Evolutionary conservation across 64 coral and sea anemone species (phyloP), one percentile per base, ranked within the genome.

Genomic region (Platygyra sinensis): DNA sequence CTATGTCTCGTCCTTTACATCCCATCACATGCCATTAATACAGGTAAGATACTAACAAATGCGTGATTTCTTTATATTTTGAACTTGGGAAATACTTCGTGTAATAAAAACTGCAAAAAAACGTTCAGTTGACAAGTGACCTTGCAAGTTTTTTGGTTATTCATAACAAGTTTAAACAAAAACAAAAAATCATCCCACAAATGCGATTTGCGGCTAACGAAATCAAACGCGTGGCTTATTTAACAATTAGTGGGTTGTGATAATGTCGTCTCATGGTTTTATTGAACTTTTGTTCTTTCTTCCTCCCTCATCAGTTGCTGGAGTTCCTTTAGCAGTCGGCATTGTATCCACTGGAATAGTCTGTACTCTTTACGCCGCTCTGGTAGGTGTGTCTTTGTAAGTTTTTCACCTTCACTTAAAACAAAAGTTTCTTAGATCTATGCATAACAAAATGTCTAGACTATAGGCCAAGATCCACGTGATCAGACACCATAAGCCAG

Each of bases 1-100:
- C 54, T 93, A 4, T 86, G 91, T 12, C 29, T 93, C 27, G 95
- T 96, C 28, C 82, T 96, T 22, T 96, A 96, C 82, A 69, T 88
- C 6, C 94, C 94, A 22, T 69, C 94, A 36, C 82, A 90, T 39
- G 94, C 91, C 61, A 83, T 96, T 29, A 87, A 93, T 75, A 74
- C 87, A 3, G 94, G 94, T 96, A 80, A 84, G 76, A 52, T 80
- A 38, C 18, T 4, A 90, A 64, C 42, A 46, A 46, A 46, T 4
- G 4, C 7, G 42, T 46, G 42, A 46, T 4, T 46, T 46, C 42
- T 46, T 46, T 46, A 6, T 46, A 46, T 5, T 46, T 46, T 46
- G 7, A 8, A 46, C 3, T 46, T 46, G n/a, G n/a, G n/a, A n/a
- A n/a, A n/a, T n/a, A n/a, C n/a, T n/a, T n/a, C n/a, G n/a, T n/a